These are phyloP conservation scores for Saccostrea cuccullata DNA, from an alignment of 1,140 invertebrate species.

Conservation along the genomic window DNA sequence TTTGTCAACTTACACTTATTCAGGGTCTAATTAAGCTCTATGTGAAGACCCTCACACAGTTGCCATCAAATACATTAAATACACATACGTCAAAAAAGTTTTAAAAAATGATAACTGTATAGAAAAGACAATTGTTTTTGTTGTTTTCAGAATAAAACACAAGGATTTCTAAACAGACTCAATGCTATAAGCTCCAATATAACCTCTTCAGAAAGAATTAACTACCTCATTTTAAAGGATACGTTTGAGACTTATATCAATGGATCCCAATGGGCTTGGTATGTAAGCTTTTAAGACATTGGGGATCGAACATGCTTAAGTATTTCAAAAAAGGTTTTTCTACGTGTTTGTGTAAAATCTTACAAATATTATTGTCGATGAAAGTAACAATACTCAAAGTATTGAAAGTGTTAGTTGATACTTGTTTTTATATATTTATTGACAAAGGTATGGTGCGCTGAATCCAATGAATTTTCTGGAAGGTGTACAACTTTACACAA, in stretches of 20 bases:
- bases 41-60: too few species aligned
- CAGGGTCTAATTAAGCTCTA: too few species aligned
- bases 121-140: not conserved
- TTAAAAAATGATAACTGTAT: too few species aligned
- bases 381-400: not conserved
- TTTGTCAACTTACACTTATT: not conserved
- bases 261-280: conserved; percentile 65
- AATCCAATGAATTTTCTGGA: conserved; percentile 70
- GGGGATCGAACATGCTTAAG: not conserved
- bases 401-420: not conserved
- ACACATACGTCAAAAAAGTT: too few species aligned
- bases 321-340: not conserved
- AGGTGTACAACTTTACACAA: conserved; percentile 66
- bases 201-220: conserved; percentile 54
- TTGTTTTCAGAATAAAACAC: conserved; percentile 57
- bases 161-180: conserved; percentile 53
- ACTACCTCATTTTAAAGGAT: conserved; percentile 67
- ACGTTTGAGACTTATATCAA: conserved; percentile 63
- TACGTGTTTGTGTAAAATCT: not conserved
- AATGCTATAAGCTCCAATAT: conserved; percentile 49
- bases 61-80: too few species aligned
- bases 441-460: conserved; percentile 64
- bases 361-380: too few species aligned
- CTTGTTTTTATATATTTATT: not conserved
- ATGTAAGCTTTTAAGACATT: conserved; percentile 40